These are phyloP conservation scores for Neofelis nebulosa DNA, from an alignment of 2,113 vertebrate species.

Conservation along the genomic window DNA sequence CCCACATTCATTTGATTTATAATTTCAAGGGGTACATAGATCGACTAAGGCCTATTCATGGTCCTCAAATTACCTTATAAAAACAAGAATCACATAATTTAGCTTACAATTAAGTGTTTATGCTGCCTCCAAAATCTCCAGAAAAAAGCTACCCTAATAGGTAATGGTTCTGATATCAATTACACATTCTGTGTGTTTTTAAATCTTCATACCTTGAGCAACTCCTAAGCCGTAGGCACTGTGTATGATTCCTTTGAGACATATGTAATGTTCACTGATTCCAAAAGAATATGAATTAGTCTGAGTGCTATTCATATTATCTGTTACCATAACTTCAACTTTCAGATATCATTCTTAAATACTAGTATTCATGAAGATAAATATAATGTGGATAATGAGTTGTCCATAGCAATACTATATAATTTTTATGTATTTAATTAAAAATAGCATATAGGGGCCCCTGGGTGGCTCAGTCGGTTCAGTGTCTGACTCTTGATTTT, in stretches of 20 bases:
- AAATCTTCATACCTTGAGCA: neutral
- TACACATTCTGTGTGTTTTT: neutral
- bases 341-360: neutral
- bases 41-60: neutral
- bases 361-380: neutral
- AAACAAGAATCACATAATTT: neutral
- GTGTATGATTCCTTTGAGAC: neutral
- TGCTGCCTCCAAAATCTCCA: neutral
- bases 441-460: neutral
- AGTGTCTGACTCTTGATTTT: no score
- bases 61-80: neutral
- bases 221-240: neutral
- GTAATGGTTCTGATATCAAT: neutral
- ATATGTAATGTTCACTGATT: neutral
- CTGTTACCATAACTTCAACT: neutral
- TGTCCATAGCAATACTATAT: neutral
- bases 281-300: neutral
- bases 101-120: neutral
- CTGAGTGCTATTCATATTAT: neutral
- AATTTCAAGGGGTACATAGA: neutral
- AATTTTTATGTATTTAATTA: neutral
- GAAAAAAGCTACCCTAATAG: neutral
- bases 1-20: neutral
- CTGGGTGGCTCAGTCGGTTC: no score
- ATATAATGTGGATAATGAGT: neutral